Evolutionary conservation across 2,113 vertebrate genomes (phyloP).

Genomic region (Gopherus flavomarginatus): DNA sequence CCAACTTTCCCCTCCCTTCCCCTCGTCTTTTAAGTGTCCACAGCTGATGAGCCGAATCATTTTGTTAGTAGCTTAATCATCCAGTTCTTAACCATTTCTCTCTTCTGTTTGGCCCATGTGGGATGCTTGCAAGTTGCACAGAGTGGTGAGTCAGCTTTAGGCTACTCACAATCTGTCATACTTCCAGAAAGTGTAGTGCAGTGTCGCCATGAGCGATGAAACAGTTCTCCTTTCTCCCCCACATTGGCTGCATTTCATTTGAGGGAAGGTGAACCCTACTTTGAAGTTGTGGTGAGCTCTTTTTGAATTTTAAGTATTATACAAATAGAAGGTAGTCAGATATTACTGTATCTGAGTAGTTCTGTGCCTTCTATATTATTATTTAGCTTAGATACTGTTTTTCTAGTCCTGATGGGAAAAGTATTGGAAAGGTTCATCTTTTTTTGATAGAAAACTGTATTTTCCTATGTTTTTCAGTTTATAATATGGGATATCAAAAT

Average conservation of each 20-base stretch:
- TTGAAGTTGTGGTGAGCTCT: neutral
- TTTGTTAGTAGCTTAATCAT: neutral
- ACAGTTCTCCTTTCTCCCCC: neutral
- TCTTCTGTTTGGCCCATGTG: neutral
- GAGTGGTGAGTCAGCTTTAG: neutral
- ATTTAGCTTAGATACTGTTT: neutral
- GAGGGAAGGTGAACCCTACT: neutral
- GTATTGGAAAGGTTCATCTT: neutral
- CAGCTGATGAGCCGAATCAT: neutral
- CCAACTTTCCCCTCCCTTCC: no score
- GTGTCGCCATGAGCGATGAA: neutral
- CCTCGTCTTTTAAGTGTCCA: neutral
- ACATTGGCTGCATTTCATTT: neutral
- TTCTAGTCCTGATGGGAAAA: neutral
- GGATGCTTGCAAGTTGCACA: neutral
- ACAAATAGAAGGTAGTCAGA: neutral
- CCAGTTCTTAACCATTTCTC: neutral
- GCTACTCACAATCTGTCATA: neutral
- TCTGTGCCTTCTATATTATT: neutral
- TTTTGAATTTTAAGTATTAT: neutral
- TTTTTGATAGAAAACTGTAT: neutral
- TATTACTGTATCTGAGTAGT: neutral
- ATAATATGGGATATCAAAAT: neutral
- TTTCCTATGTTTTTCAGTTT: neutral
- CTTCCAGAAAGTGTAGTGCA: neutral